Base-by-base conservation (phyloP, 2,113 vertebrate species). In the Istiophorus platypterus region DNA sequence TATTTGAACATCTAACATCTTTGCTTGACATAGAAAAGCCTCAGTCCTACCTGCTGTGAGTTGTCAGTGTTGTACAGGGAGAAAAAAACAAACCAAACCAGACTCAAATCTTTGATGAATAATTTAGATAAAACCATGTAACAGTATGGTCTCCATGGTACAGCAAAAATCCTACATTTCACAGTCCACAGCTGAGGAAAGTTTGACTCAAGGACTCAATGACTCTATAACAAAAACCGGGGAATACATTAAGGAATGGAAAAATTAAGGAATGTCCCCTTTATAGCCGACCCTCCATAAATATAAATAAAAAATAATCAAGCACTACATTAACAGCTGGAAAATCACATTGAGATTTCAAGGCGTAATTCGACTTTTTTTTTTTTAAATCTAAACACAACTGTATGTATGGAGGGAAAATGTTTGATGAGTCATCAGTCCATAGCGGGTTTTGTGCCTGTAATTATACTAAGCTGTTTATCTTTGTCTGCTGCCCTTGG, bases 401-500 rank as follows among this genome's bases (percentile, higher is more conserved):
- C 52, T 72, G 56, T 52, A 15, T 66, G 59, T 34, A 42, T 10
- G 26, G 22, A 62, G 17, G 39, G 45, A 51, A 63, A 45, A 49
- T 59, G 17, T 14, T 12, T 2, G 27, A 71, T 88, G 76, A 91
- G 22, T 90, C 86, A 85, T 66, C 41, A 9, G 8, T 75, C 39
- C 29, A 71, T 63, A 61, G 10, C 77, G 49, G 31, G 26, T 72
- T 78, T 69, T 62, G 24, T 45, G 29, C 52, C 49, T 82, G 54
- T 83, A 49, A 64, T 61, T 82, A 78, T 52, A 29, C 69, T 45
- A 49, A 64, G 72, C 27, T 61, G 47, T 78, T 42, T 63, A 61
- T 86, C 76, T 76, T 72, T 78, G 76, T 74, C 72, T 74, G 84
- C 87, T 90, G 86, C 87, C 80, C 64, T 13, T 89, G 82, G 88